Conservation (phyloP, 2,113 vertebrate species). For the Phyllopteryx taeniolatus region DNA sequence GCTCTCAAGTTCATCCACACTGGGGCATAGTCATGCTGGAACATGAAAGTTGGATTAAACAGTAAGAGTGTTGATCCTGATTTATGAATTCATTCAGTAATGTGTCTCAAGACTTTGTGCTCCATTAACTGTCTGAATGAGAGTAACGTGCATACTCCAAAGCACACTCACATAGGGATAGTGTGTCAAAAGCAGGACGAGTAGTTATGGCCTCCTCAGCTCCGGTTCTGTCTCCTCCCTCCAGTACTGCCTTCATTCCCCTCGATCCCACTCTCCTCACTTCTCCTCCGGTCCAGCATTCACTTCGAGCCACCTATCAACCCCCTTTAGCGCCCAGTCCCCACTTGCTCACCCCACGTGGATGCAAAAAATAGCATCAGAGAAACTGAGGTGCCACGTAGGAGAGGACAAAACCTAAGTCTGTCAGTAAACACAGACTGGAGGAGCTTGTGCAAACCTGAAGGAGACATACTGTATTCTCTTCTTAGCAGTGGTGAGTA, state of each 20-base stretch:
- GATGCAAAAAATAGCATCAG: slow-evolving; percentile 57
- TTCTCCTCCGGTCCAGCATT: slow-evolving; percentile 21
- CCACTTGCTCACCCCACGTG: slow-evolving; percentile 24
- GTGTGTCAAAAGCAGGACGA: slow-evolving; percentile 25
- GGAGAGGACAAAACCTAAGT: slow-evolving; percentile 39
- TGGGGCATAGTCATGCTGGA: background rate
- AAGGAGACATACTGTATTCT: slow-evolving; percentile 13
- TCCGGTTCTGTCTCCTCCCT: slow-evolving; percentile 44
- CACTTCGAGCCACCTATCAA: slow-evolving; percentile 9
- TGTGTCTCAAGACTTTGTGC: background rate
- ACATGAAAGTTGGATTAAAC: no score
- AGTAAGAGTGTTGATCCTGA: no score
- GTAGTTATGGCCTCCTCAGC: slow-evolving; percentile 48
- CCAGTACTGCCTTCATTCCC: background rate
- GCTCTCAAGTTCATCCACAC: no score
- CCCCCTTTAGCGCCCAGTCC: slow-evolving; percentile 11
- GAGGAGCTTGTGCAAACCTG: slow-evolving; percentile 25
- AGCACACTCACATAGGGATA: background rate
- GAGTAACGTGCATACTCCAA: slow-evolving; percentile 4
- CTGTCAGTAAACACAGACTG: slow-evolving; percentile 45
- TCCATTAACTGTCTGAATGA: slow-evolving; percentile 21
- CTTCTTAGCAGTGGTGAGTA: slow-evolving; percentile 56
- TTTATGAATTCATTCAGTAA: background rate
- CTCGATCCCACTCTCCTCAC: slow-evolving; percentile 18
- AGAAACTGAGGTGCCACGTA: slow-evolving; percentile 39